Percentiles rank a stretch among this genome's conserved stretches.
Evolutionary conservation across 2,797 vertebrate genomes (phyloP).

Genomic region (Sciurus carolinensis): DNA sequence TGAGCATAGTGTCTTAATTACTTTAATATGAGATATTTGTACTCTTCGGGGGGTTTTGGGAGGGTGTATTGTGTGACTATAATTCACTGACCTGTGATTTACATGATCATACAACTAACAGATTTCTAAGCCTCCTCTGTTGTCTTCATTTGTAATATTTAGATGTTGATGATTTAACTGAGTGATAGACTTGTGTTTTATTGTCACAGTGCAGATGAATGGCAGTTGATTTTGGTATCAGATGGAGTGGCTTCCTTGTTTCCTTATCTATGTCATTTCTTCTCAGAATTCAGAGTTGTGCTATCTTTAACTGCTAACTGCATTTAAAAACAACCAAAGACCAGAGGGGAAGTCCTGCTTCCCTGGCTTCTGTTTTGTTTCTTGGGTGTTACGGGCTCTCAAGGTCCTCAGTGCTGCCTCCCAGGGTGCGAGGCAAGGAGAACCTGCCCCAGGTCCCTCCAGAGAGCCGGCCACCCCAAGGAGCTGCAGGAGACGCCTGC

Average conservation of each 20-base stretch:
- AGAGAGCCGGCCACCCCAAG: background rate
- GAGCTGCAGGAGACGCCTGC: slow-evolving; percentile 1
- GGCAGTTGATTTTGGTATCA: background rate
- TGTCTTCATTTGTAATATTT: background rate
- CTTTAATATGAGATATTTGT: background rate
- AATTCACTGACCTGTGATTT: background rate
- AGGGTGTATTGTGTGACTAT: background rate
- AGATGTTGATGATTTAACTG: background rate
- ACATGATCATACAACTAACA: background rate
- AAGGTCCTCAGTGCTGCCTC: background rate
- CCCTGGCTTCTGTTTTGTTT: background rate
- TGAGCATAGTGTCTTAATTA: background rate
- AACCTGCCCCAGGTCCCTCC: background rate
- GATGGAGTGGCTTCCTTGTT: slow-evolving; percentile 23
- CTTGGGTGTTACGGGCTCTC: background rate
- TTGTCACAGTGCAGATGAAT: background rate
- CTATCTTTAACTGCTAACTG: background rate
- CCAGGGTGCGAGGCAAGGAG: background rate
- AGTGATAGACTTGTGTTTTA: background rate
- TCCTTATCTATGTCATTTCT: background rate
- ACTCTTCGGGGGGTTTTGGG: slow-evolving; percentile 32
- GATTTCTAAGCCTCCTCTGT: background rate
- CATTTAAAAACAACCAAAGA: too few relatives aligned
- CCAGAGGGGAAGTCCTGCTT: background rate
- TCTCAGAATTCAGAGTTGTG: background rate